Conservation (phyloP, 2,797 vertebrate genomes). For the Monodelphis domestica region DNA sequence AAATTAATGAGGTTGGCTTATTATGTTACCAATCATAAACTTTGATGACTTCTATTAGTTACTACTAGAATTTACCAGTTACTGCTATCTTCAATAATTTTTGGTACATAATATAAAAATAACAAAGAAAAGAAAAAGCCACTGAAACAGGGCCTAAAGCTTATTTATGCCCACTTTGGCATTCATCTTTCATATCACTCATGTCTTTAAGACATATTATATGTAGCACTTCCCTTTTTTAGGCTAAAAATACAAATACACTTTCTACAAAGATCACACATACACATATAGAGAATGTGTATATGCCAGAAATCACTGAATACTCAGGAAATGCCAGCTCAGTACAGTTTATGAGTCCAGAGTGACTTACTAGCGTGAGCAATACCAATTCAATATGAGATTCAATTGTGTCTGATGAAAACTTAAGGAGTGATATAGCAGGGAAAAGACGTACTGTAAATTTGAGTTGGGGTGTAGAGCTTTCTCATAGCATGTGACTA, state of each 20-base stretch:
- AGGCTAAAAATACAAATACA: neutral
- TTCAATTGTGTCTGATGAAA: neutral
- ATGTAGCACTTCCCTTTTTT: constrained; percentile 13
- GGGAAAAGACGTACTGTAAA: neutral
- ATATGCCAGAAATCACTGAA: constrained; percentile 18
- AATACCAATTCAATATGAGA: constrained; percentile 18
- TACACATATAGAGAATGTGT: neutral
- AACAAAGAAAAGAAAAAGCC: neutral
- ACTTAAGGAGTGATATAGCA: neutral
- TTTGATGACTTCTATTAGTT: neutral
- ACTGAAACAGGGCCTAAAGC: neutral
- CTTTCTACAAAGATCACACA: neutral
- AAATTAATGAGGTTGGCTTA: neutral
- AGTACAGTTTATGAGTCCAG: neutral
- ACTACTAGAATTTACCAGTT: neutral
- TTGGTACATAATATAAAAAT: neutral
- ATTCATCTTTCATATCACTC: neutral
- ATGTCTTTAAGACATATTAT: neutral
- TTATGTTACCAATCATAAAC: neutral
- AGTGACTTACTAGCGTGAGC: constrained; percentile 24
- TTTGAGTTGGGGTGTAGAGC: neutral
- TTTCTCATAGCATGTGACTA: neutral
- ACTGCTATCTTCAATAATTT: neutral
- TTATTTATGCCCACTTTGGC: neutral
- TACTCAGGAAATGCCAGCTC: constrained; percentile 34